Conservation (phyloP, 2,888 invertebrate genomes). For the Troilus luridus region DNA sequence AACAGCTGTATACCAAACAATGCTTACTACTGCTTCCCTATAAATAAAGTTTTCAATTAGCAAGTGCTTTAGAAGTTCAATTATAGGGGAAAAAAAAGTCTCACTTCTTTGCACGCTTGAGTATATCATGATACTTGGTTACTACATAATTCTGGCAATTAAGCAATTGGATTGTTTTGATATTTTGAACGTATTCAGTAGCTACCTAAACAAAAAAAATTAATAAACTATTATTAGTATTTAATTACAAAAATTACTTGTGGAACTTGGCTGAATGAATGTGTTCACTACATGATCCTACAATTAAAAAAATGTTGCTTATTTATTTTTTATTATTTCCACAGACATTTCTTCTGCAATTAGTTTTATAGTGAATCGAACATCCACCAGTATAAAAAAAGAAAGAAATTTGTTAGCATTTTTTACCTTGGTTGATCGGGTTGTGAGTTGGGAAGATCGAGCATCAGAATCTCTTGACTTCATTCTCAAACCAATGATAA, state of each 20-base stretch:
- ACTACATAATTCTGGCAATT: constrained; percentile 69
- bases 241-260: too few species aligned
- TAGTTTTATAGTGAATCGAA: too few species aligned
- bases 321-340: background rate
- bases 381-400: too few species aligned
- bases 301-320: too few species aligned
- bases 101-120: constrained; percentile 69
- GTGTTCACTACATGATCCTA: too few species aligned
- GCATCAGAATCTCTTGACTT: background rate
- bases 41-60: background rate
- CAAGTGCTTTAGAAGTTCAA: background rate
- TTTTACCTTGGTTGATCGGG: constrained; percentile 40
- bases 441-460: background rate
- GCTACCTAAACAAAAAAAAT: constrained; percentile 68
- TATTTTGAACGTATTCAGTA: constrained; percentile 70
- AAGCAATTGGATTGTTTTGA: constrained; percentile 69
- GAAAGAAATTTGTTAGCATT: background rate
- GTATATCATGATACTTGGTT: constrained; percentile 68
- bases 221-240: background rate
- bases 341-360: too few species aligned
- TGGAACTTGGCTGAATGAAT: too few species aligned
- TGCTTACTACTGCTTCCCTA: constrained; percentile 45
- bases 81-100: background rate
- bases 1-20: constrained; percentile 34
- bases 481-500: background rate